phyloP scores from a whole-genome alignment of 1,140 invertebrate species.

The Lysiphlebus fabarum region DNA sequence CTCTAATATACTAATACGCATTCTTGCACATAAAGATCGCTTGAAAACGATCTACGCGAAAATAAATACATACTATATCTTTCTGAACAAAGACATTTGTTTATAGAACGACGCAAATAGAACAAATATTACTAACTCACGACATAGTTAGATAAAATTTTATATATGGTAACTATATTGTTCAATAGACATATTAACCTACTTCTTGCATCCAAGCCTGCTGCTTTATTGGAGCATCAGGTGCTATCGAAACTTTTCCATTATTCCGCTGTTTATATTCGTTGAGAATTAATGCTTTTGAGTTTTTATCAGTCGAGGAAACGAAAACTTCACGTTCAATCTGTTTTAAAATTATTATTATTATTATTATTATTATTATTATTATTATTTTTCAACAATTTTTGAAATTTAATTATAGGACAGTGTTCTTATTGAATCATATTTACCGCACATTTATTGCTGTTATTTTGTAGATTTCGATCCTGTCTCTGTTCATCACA shows the following conservation, averaged over 20 bases:
- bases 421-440: background rate
- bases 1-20: too few relatives aligned
- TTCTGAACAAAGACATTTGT: too few relatives aligned
- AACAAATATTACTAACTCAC: too few relatives aligned
- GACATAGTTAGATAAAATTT: too few relatives aligned
- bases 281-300: conserved; percentile 71
- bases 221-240: conserved; percentile 70
- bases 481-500: conserved; percentile 52
- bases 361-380: conserved; percentile 42
- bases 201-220: conserved; percentile 58
- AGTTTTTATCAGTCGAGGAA: conserved; percentile 68
- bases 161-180: too few relatives aligned
- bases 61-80: too few relatives aligned
- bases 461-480: conserved; percentile 69
- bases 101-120: too few relatives aligned
- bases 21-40: too few relatives aligned
- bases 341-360: conserved; percentile 44
- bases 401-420: background rate
- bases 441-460: conserved; percentile 72
- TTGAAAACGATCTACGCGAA: too few relatives aligned
- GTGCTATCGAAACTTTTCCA: conserved; percentile 62
- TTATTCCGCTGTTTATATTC: conserved; percentile 65
- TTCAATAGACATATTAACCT: conserved; percentile 17
- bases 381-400: background rate
- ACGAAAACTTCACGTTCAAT: conserved; percentile 72